phyloP scores from a whole-genome alignment of 2,113 vertebrate genomes.

The Rhinichthys klamathensis region DNA sequence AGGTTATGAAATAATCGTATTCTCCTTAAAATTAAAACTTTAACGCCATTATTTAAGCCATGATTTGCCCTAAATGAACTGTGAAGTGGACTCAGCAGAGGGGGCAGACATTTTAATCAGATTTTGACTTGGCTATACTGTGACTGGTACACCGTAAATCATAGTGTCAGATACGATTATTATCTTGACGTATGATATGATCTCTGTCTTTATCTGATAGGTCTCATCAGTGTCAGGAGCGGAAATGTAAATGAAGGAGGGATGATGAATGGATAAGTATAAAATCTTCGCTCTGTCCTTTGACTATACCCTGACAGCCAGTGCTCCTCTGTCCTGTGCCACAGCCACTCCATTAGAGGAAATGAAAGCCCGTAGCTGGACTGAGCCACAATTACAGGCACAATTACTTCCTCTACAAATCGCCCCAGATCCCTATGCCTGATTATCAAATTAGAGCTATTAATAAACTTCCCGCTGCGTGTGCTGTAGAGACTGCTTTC shows the following conservation, averaged over 20 bases:
- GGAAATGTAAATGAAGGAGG: slow-evolving; percentile 79
- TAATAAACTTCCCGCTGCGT: neutral
- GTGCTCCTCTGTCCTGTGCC: slow-evolving; percentile 9
- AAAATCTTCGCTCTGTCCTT: slow-evolving; percentile 29
- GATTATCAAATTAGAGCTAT: slow-evolving; percentile 43
- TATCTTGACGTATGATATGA: slow-evolving; percentile 37
- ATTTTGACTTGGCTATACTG: slow-evolving; percentile 10
- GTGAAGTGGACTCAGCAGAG: slow-evolving; percentile 31
- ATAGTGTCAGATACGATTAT: slow-evolving; percentile 36
- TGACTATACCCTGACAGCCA: slow-evolving; percentile 33
- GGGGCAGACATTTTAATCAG: slow-evolving; percentile 30
- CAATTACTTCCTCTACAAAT: slow-evolving; percentile 47
- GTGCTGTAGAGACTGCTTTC: neutral
- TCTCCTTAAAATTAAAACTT: slow-evolving; percentile 12
- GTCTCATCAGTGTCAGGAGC: slow-evolving; percentile 60
- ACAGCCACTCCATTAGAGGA: slow-evolving; percentile 47
- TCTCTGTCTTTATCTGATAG: slow-evolving; percentile 51
- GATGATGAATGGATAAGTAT: slow-evolving; percentile 83
- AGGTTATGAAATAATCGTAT: neutral
- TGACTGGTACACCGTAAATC: slow-evolving; percentile 2
- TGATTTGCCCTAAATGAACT: neutral
- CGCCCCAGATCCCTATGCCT: slow-evolving; percentile 42
- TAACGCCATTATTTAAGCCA: neutral
- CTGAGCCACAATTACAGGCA: slow-evolving; percentile 48
- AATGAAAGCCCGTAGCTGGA: slow-evolving; percentile 40